Evolutionary conservation across 2,888 invertebrate species (phyloP).

Genomic region (Choreutis nemorana): DNA sequence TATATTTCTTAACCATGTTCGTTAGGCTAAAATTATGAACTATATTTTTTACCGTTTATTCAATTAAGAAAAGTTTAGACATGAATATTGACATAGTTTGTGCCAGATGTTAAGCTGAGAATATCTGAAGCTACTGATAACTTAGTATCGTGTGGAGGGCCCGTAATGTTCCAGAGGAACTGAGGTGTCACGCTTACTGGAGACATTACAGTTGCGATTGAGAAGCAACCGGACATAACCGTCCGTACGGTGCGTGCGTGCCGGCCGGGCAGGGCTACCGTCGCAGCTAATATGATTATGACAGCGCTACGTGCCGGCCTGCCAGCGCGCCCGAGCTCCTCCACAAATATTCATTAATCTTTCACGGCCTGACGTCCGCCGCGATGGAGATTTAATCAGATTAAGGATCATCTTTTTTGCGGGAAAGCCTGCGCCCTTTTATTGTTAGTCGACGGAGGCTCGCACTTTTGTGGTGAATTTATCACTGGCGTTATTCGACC

Average conservation of each 20-base stretch:
- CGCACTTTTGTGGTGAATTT: slow-evolving; percentile 61
- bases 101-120: no score
- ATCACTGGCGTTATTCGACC: slow-evolving; percentile 53
- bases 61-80: no score
- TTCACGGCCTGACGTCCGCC: slow-evolving; percentile 65
- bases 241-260: slow-evolving; percentile 41
- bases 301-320: slow-evolving; percentile 64
- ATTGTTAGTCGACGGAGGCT: slow-evolving; percentile 57
- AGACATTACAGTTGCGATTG: slow-evolving; percentile 15
- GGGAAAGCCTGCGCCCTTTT: slow-evolving; percentile 63
- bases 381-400: slow-evolving; percentile 67
- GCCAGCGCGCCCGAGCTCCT: slow-evolving; percentile 60
- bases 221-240: slow-evolving; percentile 19
- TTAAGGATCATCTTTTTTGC: slow-evolving; percentile 66
- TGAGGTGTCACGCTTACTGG: slow-evolving; percentile 21
- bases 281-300: slow-evolving; percentile 65
- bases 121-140: no score
- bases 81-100: no score
- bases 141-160: no score
- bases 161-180: slow-evolving; percentile 21
- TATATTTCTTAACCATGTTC: no score
- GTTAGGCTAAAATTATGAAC: no score
- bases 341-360: slow-evolving; percentile 68
- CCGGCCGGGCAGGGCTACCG: slow-evolving; percentile 39
- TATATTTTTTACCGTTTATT: no score